phyloP scores from a whole-genome alignment of 2,888 invertebrate genomes.

The Lottia gigantea region DNA sequence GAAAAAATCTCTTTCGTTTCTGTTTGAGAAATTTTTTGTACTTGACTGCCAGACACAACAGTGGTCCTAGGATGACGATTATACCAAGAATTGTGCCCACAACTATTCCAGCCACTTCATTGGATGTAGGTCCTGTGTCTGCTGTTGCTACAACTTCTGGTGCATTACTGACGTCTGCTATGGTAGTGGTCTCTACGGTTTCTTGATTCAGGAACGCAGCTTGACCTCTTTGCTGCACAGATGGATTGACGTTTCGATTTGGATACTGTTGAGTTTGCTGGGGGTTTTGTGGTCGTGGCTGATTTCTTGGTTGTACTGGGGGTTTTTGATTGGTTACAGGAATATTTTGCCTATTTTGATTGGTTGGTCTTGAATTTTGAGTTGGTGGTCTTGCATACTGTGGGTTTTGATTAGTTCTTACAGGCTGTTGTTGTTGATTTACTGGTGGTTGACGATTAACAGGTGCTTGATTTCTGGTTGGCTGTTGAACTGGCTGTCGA shows the following conservation, averaged over 20 bases:
- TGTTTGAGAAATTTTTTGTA: conserved; percentile 43
- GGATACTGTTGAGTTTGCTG: background rate
- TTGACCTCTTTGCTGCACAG: background rate
- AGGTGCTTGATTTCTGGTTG: background rate
- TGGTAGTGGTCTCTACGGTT: background rate
- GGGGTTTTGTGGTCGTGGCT: background rate
- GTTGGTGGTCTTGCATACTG: background rate
- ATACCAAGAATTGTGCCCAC: conserved; percentile 47
- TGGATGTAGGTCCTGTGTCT: conserved; percentile 17
- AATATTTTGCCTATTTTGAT: background rate
- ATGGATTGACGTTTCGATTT: background rate
- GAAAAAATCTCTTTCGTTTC: conserved; percentile 29
- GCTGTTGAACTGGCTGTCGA: background rate
- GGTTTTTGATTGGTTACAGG: background rate
- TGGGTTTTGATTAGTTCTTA: background rate
- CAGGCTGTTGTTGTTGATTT: background rate
- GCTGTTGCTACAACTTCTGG: background rate
- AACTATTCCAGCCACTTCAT: conserved; percentile 46
- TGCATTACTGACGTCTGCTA: too few relatives aligned
- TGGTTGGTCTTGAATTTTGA: too few relatives aligned
- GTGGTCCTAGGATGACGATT: conserved; percentile 53
- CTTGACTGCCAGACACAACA: conserved; percentile 49
- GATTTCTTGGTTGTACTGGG: background rate
- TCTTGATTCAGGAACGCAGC: background rate
- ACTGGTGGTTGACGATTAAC: background rate